These are phyloP conservation scores for Rhizomys pruinosus DNA, from an alignment of 2,113 vertebrate genomes.

Conservation along the genomic window DNA sequence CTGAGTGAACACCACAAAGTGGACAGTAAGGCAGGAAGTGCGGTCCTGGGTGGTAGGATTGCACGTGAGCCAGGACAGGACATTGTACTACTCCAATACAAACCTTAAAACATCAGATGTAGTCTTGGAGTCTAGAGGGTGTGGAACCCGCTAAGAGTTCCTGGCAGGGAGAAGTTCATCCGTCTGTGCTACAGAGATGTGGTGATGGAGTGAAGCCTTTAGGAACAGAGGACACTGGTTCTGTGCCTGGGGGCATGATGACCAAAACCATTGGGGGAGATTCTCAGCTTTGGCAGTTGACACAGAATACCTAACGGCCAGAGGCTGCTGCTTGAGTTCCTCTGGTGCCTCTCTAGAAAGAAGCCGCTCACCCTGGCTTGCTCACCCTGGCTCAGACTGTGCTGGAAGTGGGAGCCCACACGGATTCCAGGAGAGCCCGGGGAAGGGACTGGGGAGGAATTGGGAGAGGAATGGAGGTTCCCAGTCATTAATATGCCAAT, in stretches of 20 bases:
- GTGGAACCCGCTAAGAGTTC: constrained; percentile 93
- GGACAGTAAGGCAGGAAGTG: constrained; percentile 98
- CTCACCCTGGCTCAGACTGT: constrained; percentile 95
- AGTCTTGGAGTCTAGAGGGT: constrained; percentile 98
- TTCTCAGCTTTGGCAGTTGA: constrained; percentile 97
- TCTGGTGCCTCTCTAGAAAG: constrained; percentile 96
- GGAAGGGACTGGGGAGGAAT: constrained; percentile 95
- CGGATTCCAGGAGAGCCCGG: constrained; percentile 96
- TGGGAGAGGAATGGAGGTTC: constrained; percentile 97
- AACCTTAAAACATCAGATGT: constrained; percentile 99
- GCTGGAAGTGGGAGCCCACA: constrained; percentile 94
- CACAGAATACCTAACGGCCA: constrained; percentile 98
- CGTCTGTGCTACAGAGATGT: constrained; percentile 95
- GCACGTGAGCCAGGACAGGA: constrained; percentile 95
- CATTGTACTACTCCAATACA: constrained; percentile 96
- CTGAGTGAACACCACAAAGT: constrained; percentile 98
- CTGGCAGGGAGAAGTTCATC: constrained; percentile 94
- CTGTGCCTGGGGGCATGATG: constrained; percentile 97
- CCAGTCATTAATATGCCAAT: constrained; percentile 97
- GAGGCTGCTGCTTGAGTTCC: constrained; percentile 97
- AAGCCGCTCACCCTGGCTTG: constrained; percentile 94
- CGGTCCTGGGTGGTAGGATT: constrained; percentile 98
- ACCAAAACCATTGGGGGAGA: constrained; percentile 99
- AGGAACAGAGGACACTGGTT: constrained; percentile 98
- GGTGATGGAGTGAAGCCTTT: constrained; percentile 98